Conservation (phyloP, 2,888 invertebrate genomes). For the Rhingia campestris region DNA sequence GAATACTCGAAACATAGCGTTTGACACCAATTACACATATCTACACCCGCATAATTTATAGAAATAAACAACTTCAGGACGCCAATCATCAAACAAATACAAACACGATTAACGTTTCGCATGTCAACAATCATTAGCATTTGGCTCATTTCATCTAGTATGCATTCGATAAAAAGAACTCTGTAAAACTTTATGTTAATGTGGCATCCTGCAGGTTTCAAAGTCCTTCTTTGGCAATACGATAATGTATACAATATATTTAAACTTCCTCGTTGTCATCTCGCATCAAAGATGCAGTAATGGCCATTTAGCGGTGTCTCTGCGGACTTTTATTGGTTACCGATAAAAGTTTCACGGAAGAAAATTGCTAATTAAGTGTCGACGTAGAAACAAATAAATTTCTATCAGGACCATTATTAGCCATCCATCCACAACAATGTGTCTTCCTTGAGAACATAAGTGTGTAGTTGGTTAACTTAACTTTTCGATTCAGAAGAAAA, state of each 20-base stretch:
- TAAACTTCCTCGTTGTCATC: constrained; percentile 30
- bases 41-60: not conserved
- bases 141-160: not conserved
- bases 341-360: constrained; percentile 23
- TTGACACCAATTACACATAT: constrained; percentile 21
- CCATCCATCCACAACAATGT: not conserved
- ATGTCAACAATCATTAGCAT: no score
- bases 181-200: constrained; percentile 38
- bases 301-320: constrained; percentile 8
- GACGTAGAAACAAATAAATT: constrained; percentile 56
- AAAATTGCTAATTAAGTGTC: constrained; percentile 47
- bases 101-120: no score
- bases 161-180: not conserved
- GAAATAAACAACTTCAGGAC: no score
- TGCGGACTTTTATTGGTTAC: constrained; percentile 22
- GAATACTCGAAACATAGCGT: constrained; percentile 10
- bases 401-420: constrained; percentile 48
- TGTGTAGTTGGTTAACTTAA: no score
- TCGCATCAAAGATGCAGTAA: not conserved
- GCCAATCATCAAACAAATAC: no score
- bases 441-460: no score
- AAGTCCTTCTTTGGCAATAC: not conserved
- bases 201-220: constrained; percentile 28
- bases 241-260: not conserved
- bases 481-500: no score